A percentile compares a stretch with the other conserved stretches of the same genome.
These are phyloP conservation scores for Sesamia inferens DNA, from an alignment of 2,888 invertebrate species.

Conservation along the genomic window DNA sequence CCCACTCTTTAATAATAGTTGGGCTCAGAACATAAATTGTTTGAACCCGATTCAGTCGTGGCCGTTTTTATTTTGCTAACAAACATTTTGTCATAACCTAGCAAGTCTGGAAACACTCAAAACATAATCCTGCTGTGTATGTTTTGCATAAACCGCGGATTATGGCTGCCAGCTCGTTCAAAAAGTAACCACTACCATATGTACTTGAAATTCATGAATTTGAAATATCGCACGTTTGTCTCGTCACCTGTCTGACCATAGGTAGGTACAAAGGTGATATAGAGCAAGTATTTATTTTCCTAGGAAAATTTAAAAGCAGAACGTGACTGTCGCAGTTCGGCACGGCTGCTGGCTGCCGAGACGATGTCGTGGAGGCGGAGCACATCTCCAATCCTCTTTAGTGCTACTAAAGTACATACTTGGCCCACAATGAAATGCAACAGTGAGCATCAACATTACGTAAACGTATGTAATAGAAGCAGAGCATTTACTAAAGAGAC, in stretches of 20 bases:
- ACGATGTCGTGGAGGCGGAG: slow-evolving; percentile 65
- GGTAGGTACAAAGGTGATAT: not conserved
- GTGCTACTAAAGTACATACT: slow-evolving; percentile 55
- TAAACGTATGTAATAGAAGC: slow-evolving; percentile 44
- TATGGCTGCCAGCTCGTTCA: not conserved
- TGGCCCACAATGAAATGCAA: slow-evolving; percentile 56
- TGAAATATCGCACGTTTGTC: slow-evolving; percentile 31
- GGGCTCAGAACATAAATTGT: not conserved
- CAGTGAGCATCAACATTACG: slow-evolving; percentile 47
- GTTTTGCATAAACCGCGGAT: slow-evolving; percentile 7
- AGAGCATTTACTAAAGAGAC: slow-evolving; percentile 14
- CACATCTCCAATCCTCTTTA: slow-evolving; percentile 72
- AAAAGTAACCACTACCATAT: not conserved
- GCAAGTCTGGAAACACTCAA: not conserved
- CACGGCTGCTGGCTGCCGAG: slow-evolving; percentile 57
- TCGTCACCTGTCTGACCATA: slow-evolving; percentile 24
- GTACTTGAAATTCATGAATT: slow-evolving; percentile 14
- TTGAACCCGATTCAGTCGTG: not conserved
- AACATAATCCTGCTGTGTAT: not conserved
- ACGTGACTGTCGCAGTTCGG: slow-evolving; percentile 65
- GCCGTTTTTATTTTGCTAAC: not conserved
- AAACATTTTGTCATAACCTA: not conserved
- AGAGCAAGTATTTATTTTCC: slow-evolving; percentile 59
- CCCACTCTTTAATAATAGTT: not conserved
- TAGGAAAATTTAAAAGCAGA: slow-evolving; percentile 55